Base-by-base conservation (phyloP, 2,113 vertebrate genomes). In the Nematolebias whitei region DNA sequence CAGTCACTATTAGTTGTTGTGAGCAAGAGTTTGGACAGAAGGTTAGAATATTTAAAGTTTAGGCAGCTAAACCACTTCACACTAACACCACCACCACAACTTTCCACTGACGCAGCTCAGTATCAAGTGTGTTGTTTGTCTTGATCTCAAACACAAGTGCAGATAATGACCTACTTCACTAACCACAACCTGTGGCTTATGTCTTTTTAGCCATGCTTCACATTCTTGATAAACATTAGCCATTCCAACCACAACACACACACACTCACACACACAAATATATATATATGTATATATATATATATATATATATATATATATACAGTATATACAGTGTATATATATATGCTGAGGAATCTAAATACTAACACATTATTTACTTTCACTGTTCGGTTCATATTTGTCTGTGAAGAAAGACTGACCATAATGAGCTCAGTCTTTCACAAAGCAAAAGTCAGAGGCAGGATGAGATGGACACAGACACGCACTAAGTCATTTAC, bases 391-490 rank as follows among this genome's bases (percentile, higher is more conserved):
- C 48, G 19, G 20, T 18, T 80, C 35, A 61, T 66, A 22, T 59
- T 14, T 9, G 54, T 59, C 57, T 74, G 44, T 78, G 77, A 68
- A 50, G 62, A 69, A 65, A 68, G 63, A 24, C 57, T 58, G 68
- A 73, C 74, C 81, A 53, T 77, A 76, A 81, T 77, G 81, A 65
- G 63, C 64, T 76, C n/a, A n/a, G n/a, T n/a, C 76, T 78, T 81
- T 87, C 76, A 78, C 74, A 84, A 69, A 66, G 55, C 71, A 80
- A 87, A 87, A 77, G 85, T 79, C 86, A 85, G 60, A 61, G 63
- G 82, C 79, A 71, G 76, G 69, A 18, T 48, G 79, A 84, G 64
- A 76, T 76, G 77, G 80, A 85, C 80, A 71, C 51, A 53, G 52
- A 43, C 38, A 72, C 69, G 69, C 69, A 61, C 44, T 56, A 43